phyloP scores from a whole-genome alignment of 2,113 vertebrate species.

The Nerophis ophidion region DNA sequence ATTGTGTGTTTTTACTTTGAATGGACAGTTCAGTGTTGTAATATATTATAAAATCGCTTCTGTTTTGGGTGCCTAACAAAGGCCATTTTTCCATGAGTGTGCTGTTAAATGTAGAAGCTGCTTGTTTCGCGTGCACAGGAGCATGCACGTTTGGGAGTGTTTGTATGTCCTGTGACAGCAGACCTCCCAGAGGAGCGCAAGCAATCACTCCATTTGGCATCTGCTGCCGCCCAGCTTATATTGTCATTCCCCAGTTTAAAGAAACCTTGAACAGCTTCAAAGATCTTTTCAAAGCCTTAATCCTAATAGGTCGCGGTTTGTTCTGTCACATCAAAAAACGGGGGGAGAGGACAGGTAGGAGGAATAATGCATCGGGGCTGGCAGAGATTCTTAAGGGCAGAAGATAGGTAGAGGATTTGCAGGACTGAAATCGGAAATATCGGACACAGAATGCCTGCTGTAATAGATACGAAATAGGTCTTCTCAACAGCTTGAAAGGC shows the following conservation, averaged over 20 bases:
- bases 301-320: slow-evolving; percentile 83
- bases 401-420: slow-evolving; percentile 84
- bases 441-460: slow-evolving; percentile 76
- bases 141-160: slow-evolving; percentile 18
- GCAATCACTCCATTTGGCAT: slow-evolving; percentile 77
- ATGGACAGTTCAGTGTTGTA: too few relatives aligned
- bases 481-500: slow-evolving; percentile 79
- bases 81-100: slow-evolving; percentile 19
- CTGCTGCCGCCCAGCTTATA: slow-evolving; percentile 78
- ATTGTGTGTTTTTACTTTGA: too few relatives aligned
- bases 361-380: slow-evolving; percentile 70
- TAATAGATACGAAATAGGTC: slow-evolving; percentile 82
- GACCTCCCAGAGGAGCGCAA: slow-evolving; percentile 69
- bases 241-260: slow-evolving; percentile 80
- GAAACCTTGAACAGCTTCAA: slow-evolving; percentile 79
- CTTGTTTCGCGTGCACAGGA: background rate
- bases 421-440: slow-evolving; percentile 79
- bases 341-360: slow-evolving; percentile 65
- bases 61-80: too few relatives aligned
- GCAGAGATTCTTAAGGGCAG: slow-evolving; percentile 77
- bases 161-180: slow-evolving; percentile 54
- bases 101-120: slow-evolving; percentile 37
- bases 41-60: too few relatives aligned
- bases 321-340: slow-evolving; percentile 80
- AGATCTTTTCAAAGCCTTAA: slow-evolving; percentile 84